Evolutionary conservation across 2,888 invertebrate genomes (phyloP).

Genomic region (Aradus depressus): DNA sequence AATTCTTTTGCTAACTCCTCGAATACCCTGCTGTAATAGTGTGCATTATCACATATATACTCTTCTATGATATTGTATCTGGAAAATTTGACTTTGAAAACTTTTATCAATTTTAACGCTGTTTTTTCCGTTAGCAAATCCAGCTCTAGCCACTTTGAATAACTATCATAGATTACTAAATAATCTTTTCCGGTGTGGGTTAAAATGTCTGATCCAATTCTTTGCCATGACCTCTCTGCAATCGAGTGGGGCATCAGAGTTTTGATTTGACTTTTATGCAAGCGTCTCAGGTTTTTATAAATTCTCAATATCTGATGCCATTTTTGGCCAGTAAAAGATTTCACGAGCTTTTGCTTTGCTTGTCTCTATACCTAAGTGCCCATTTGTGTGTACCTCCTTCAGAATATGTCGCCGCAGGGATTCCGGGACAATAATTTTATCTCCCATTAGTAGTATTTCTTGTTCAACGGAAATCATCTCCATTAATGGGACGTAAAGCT

Average conservation of each 20-base stretch:
- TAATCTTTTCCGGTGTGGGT: conserved; percentile 1
- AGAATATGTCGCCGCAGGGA: no score
- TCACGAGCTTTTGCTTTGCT: no score
- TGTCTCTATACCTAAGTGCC: no score
- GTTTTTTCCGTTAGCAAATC: conserved; percentile 3
- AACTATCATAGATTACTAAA: conserved; percentile 6
- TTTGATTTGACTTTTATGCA: no score
- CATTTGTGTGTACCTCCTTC: no score
- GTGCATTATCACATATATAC: conserved; percentile 8
- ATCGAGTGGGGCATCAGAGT: not conserved
- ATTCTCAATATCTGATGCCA: no score
- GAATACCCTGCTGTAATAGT: conserved; percentile 3
- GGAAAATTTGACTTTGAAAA: conserved; percentile 10
- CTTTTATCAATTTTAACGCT: not conserved
- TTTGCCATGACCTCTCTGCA: not conserved
- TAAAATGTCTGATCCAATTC: conserved; percentile 4
- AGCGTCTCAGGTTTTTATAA: no score
- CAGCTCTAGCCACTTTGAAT: conserved; percentile 8
- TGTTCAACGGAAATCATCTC: no score
- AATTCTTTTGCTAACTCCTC: conserved; percentile 1
- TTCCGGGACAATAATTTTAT: no score
- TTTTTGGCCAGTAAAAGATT: no score
- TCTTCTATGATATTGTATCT: conserved; percentile 5
- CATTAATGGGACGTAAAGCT: no score
- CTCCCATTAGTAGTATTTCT: no score